phyloP scores from a whole-genome alignment of 2,888 invertebrate genomes.

The Ctenicera cuprea region DNA sequence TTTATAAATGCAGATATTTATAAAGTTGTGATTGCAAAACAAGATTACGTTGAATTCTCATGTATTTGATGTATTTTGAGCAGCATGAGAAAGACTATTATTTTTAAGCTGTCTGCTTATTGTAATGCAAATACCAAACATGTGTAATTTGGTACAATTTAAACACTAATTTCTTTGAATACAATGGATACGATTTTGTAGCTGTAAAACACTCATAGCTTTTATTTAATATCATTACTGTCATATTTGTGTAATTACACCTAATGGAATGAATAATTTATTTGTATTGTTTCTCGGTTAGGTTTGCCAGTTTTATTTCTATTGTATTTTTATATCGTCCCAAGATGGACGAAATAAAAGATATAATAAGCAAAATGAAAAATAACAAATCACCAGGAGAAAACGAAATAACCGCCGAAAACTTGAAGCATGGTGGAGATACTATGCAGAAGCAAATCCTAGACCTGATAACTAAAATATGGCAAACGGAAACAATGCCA shows the following conservation, averaged over 20 bases:
- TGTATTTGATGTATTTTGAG: slow-evolving; percentile 18
- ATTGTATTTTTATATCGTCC: slow-evolving; percentile 1
- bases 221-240: slow-evolving; percentile 33
- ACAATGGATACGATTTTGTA: slow-evolving; percentile 36
- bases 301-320: slow-evolving; percentile 13
- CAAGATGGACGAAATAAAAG: too few relatives aligned
- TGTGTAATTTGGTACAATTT: slow-evolving; percentile 42
- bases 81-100: slow-evolving; percentile 15
- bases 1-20: not conserved
- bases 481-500: too few relatives aligned
- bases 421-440: too few relatives aligned
- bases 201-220: slow-evolving; percentile 25
- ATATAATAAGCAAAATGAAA: too few relatives aligned
- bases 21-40: not conserved
- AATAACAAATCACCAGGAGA: too few relatives aligned
- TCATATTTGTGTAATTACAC: slow-evolving; percentile 32
- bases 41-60: slow-evolving; percentile 12
- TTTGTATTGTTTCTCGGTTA: slow-evolving; percentile 31
- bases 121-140: slow-evolving; percentile 33
- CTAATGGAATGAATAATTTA: slow-evolving; percentile 43
- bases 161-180: slow-evolving; percentile 35
- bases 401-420: too few relatives aligned
- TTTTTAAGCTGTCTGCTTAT: not conserved
- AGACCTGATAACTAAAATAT: too few relatives aligned
- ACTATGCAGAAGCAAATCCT: too few relatives aligned